phyloP scores from a whole-genome alignment of 1,140 invertebrate species.

The Sminthurinus signatus region DNA sequence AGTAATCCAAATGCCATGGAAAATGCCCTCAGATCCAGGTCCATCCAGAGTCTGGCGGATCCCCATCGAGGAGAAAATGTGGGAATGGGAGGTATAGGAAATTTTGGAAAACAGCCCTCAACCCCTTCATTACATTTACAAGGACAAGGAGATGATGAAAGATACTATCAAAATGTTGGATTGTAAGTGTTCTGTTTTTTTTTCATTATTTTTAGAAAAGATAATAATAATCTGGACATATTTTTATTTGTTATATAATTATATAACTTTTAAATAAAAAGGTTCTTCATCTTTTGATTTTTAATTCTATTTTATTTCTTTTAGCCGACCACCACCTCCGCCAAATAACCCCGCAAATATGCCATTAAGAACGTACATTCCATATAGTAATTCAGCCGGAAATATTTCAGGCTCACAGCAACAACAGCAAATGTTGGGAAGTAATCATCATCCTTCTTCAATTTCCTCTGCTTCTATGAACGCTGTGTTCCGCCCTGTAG shows the following conservation, averaged over 20 bases:
- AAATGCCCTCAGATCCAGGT: conserved; percentile 42
- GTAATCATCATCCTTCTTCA: too few species aligned
- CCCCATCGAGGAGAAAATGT: too few species aligned
- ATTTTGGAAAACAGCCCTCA: conserved; percentile 39
- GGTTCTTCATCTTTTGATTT: too few species aligned
- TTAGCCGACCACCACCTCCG: conserved; percentile 40
- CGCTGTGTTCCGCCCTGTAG: conserved; percentile 26
- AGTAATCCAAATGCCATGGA: conserved; percentile 5
- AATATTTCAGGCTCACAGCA: conserved; percentile 43
- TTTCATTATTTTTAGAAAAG: too few species aligned
- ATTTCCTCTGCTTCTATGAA: too few species aligned
- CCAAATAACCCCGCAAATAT: conserved; percentile 42
- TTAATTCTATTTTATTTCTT: too few species aligned
- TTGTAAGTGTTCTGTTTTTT: too few species aligned
- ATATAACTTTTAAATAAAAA: too few species aligned
- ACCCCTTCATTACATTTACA: conserved; percentile 44
- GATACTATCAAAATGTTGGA: conserved; percentile 38
- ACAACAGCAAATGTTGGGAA: conserved; percentile 31
- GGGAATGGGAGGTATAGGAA: too few species aligned
- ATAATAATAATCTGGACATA: too few species aligned
- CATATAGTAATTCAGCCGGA: conserved; percentile 40
- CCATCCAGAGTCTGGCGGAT: conserved; percentile 55
- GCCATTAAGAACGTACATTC: conserved; percentile 40
- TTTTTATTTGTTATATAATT: too few species aligned
- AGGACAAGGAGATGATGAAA: conserved; percentile 32